Base-by-base conservation (phyloP, 2,888 invertebrate genomes). In the Polydrusus pterygomalis region DNA sequence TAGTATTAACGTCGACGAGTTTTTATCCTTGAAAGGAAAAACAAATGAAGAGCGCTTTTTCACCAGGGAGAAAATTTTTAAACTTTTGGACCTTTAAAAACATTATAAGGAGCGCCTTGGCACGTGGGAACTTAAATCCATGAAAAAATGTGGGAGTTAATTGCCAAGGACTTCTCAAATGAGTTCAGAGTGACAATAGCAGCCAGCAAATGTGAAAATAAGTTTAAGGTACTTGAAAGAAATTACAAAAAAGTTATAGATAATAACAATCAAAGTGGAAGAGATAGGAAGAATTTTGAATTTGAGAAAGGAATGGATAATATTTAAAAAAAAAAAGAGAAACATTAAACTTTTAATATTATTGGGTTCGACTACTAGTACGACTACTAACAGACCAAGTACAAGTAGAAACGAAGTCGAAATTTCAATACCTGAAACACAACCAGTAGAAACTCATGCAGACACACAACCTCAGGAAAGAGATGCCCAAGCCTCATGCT, bases 101-200 rank as follows among this genome's bases (percentile, higher is more conserved):
- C 10, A n/a, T 13, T 30, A 56, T 13, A 56, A 15, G 13, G 17
- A 6, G 13, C 9, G 17, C 10, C 56, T 56, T 11, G 56, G 15
- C 2, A 10, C 25, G 2, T 56, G 3, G 7, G 56, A 56, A 56
- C 10, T 56, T 11, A 56, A 56, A 56, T 10, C 2, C 11, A 56
- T 56, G 56, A 56, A 56, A 56, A 56, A 56, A 56, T 56, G 17
- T 56, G 20, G 30, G 30, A 56, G 17, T 5, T 56, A 15, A n/a
- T 56, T 10, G 8, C 56, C 3, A 11, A 17, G 3, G 56, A 56
- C 8, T n/a, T 30, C 2, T 56, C 45, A 11, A 45, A 45, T 45
- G 8, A 45, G 3, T 45, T 11, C n/a, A 8, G n/a, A 13, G 13
- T 30, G 7, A 25, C 25, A 30, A 56, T 56, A 10, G 10, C 56